Evolutionary conservation across 2,888 invertebrate genomes (phyloP), one percentile per base, ranked within the genome.

Genomic region (Drosophila monieri): DNA sequence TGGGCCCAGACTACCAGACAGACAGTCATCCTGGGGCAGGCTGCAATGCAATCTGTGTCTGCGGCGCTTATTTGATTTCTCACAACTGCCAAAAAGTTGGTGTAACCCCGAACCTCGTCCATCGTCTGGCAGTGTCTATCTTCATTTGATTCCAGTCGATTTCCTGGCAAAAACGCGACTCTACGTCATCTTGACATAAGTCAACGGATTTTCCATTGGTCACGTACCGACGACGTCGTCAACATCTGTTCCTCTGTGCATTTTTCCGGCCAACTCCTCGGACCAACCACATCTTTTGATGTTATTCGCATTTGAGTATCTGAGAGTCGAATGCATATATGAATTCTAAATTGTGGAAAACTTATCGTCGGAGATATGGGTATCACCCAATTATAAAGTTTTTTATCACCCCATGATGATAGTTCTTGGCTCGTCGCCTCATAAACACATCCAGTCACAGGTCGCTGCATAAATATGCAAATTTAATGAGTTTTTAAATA

Each of bases 171-270:
- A 80, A 85, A 76, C 64, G 76, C 80, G 73, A 71, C 71, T 64
- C 73, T 72, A 73, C 85, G 69, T 81, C 77, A 72, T 78, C 79
- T 88, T 81, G 86, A 85, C 83, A 74, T 85, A 85, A 85, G 84
- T 88, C 84, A 88, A 81, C 83, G 89, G 84, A 85, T 85, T 85
- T 88, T 60, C 64, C 77, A 81, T 88, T 88, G 89, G 88, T 85
- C 84, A 85, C 84, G 84, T 85, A 88, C 64, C 58, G 41, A 4
- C 35, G 56, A 37, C 70, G 58, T 32, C 74, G 51, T 55, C 58
- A 60, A 74, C 69, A 73, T 68, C 72, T 73, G 72, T 41, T 51
- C 35, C 44, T 46, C 69, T 64, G 72, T 25, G 30, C 68, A 44
- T 41, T 67, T 46, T 23, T 39, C 25, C 43, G 39, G 30, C 41